Evolutionary conservation across 1,140 invertebrate genomes (phyloP).

Genomic region (Lordiphosa collinella): DNA sequence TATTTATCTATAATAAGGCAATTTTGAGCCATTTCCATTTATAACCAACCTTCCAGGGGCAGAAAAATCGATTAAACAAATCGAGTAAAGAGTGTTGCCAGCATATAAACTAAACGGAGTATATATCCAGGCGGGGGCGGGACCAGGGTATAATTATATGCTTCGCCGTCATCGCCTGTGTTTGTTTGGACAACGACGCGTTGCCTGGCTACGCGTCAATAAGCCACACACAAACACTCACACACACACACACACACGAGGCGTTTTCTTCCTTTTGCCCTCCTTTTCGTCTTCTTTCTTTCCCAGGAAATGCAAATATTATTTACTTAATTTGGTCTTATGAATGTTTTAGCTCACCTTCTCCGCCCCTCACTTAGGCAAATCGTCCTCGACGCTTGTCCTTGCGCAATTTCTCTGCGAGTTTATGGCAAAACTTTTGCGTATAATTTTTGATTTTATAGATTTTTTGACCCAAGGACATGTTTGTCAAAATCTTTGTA

Average conservation of each 20-base stretch:
- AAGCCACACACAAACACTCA: conserved; percentile 30
- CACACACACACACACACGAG: conserved; percentile 8
- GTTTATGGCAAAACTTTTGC: conserved; percentile 60
- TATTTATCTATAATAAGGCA: conserved; percentile 77
- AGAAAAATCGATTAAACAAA: conserved; percentile 77
- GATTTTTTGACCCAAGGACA: conserved; percentile 75
- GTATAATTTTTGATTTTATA: conserved; percentile 72
- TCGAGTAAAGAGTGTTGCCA: conserved; percentile 59
- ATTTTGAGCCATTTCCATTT: conserved; percentile 46
- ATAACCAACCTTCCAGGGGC: conserved; percentile 1
- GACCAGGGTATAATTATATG: conserved; percentile 48
- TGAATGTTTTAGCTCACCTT: conserved; percentile 9
- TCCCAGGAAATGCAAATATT: conserved; percentile 60
- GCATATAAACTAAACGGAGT: neutral
- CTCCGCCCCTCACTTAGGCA: conserved; percentile 47
- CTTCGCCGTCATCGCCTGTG: conserved; percentile 22
- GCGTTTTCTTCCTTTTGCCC: neutral
- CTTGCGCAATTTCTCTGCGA: conserved; percentile 62
- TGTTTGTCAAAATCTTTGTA: conserved; percentile 17
- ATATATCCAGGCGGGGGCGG: neutral
- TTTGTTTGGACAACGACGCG: conserved; percentile 42
- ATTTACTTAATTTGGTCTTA: conserved; percentile 62
- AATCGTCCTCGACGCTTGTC: conserved; percentile 49
- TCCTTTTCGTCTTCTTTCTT: conserved; percentile 1
- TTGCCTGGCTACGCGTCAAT: conserved; percentile 51